A percentile compares a stretch with the other conserved stretches of the same genome.
Conservation (phyloP, 1,140 invertebrate genomes). For the Ostrea denselamellosa region DNA sequence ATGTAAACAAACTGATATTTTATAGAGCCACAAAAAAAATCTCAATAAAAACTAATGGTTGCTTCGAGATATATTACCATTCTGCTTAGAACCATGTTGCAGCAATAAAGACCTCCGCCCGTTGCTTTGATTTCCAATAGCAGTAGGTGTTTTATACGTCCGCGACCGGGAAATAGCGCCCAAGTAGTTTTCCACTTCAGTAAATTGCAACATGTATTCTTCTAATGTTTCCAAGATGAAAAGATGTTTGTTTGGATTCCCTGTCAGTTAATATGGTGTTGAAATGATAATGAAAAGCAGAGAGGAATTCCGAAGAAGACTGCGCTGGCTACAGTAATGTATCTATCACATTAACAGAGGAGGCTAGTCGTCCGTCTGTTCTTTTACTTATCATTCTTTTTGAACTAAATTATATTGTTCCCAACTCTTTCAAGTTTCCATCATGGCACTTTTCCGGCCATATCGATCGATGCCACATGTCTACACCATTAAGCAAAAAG, state of each 20-base stretch:
- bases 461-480: slow-evolving; percentile 35
- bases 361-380: neutral
- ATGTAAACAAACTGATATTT: slow-evolving; percentile 40
- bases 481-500: slow-evolving; percentile 9
- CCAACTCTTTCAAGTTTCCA: neutral
- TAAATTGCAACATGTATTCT: slow-evolving; percentile 33
- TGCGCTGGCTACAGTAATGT: neutral
- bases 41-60: slow-evolving; percentile 28
- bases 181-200: slow-evolving; percentile 20
- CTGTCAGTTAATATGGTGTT: slow-evolving; percentile 29
- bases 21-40: slow-evolving; percentile 19
- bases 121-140: slow-evolving; percentile 8
- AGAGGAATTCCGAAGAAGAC: neutral
- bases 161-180: slow-evolving; percentile 14
- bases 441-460: neutral
- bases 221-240: slow-evolving; percentile 35
- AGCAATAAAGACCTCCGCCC: slow-evolving; percentile 8
- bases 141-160: slow-evolving; percentile 31
- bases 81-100: slow-evolving; percentile 9
- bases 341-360: neutral
- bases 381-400: slow-evolving; percentile 17
- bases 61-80: slow-evolving; percentile 17
- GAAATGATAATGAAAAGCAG: slow-evolving; percentile 25
- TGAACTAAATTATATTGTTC: slow-evolving; percentile 30
- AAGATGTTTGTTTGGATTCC: slow-evolving; percentile 6